A percentile compares a stretch with the other conserved stretches of the same genome.
Evolutionary conservation across 2,113 vertebrate species (phyloP).

Genomic region (Leptobrachium leishanense): DNA sequence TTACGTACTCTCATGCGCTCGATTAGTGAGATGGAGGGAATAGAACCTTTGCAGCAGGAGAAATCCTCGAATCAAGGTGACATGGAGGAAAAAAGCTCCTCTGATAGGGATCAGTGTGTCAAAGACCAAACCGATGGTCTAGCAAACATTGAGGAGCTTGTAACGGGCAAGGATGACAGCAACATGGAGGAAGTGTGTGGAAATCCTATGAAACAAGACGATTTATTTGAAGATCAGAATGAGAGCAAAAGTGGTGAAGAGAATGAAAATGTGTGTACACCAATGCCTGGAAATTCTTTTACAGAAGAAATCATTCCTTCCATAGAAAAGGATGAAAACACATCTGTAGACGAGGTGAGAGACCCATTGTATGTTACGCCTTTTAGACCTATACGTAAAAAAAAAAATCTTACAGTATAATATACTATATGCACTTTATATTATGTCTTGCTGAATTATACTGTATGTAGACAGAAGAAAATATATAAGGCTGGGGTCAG

Average conservation of each 20-base stretch:
- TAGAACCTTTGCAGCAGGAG: background rate
- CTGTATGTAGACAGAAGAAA: no score
- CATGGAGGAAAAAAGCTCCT: background rate
- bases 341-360: constrained; percentile 29
- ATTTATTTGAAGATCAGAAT: background rate
- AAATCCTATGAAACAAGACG: background rate
- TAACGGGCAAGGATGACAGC: background rate
- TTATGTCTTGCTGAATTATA: no score
- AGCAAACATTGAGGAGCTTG: background rate
- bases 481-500: no score
- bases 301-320: background rate
- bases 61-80: background rate
- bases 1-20: constrained; percentile 90
- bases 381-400: no score
- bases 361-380: no score
- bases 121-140: background rate
- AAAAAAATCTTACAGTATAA: no score
- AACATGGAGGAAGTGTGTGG: background rate
- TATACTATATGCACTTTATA: no score
- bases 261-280: background rate
- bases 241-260: background rate
- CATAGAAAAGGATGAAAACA: background rate
- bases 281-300: background rate
- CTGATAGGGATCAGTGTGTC: background rate
- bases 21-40: constrained; percentile 81